phyloP scores from a whole-genome alignment of 2,797 vertebrate species.

The Mionectes olivaceus region DNA sequence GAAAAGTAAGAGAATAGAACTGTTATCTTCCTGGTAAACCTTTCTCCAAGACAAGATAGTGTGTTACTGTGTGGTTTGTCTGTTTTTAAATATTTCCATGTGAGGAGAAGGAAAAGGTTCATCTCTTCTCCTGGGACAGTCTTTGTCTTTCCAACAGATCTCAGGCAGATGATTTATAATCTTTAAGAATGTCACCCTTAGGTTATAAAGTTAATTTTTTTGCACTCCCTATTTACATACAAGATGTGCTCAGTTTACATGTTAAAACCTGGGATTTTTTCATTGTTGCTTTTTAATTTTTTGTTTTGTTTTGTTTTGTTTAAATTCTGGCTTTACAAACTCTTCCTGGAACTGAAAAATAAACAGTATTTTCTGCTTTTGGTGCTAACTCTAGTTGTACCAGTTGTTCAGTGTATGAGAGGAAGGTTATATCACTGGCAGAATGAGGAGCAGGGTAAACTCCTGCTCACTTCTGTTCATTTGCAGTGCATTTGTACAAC shows the following conservation, averaged over 20 bases:
- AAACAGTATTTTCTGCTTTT: background rate
- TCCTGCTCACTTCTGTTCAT: background rate
- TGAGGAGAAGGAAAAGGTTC: background rate
- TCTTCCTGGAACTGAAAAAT: background rate
- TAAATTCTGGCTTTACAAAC: background rate
- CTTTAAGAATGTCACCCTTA: slow-evolving; percentile 1
- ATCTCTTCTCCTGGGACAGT: background rate
- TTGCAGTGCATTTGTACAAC: background rate
- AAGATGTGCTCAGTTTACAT: slow-evolving; percentile 18
- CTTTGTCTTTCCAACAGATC: background rate
- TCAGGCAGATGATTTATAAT: background rate
- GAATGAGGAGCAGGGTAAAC: background rate
- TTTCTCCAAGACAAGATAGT: background rate
- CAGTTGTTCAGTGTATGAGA: background rate
- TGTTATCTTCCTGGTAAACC: background rate
- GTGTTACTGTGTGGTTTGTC: background rate
- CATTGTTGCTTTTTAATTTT: background rate
- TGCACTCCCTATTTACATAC: background rate
- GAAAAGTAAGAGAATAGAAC: background rate
- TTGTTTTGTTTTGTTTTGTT: background rate
- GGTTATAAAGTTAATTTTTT: slow-evolving; percentile 51
- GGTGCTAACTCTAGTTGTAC: background rate
- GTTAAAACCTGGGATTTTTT: background rate
- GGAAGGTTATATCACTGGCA: background rate
- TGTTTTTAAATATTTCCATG: slow-evolving; percentile 1